Evolutionary conservation across 37 sponge, comb jelly and placozoan species (phyloP).

Genomic region (Bolinopsis microptera): DNA sequence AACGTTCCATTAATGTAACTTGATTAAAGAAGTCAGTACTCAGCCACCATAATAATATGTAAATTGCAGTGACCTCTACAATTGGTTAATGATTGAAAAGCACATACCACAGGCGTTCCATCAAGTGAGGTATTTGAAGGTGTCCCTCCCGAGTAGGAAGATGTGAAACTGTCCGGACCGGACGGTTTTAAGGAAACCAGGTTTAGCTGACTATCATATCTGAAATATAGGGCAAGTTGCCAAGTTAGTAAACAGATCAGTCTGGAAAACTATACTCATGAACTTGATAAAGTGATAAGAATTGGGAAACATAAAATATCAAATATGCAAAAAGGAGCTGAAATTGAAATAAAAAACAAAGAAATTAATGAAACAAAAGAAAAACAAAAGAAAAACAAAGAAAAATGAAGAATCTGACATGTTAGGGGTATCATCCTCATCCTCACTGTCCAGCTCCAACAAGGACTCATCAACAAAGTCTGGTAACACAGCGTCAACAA

Average conservation of each 20-base stretch:
- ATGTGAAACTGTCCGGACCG: neutral
- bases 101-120: neutral
- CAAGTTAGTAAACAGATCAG: too few species aligned
- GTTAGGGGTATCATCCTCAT: conserved; percentile 64
- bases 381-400: neutral
- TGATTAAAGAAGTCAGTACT: too few species aligned
- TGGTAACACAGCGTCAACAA: neutral
- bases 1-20: too few species aligned
- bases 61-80: too few species aligned
- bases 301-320: neutral
- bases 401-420: neutral
- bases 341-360: neutral
- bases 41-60: too few species aligned
- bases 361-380: neutral
- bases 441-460: conserved; percentile 59
- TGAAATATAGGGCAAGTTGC: neutral
- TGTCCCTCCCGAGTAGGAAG: neutral
- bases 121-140: neutral
- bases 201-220: conserved; percentile 37
- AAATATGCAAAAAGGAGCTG: neutral
- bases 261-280: too few species aligned
- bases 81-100: too few species aligned
- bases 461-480: conserved; percentile 7
- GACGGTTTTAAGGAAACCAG: neutral
- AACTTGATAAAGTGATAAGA: too few species aligned